Percentiles rank a stretch among this genome's conserved stretches.
phyloP scores from a whole-genome alignment of 2,797 vertebrate genomes.

The Sternarchorhynchus goeldii region DNA sequence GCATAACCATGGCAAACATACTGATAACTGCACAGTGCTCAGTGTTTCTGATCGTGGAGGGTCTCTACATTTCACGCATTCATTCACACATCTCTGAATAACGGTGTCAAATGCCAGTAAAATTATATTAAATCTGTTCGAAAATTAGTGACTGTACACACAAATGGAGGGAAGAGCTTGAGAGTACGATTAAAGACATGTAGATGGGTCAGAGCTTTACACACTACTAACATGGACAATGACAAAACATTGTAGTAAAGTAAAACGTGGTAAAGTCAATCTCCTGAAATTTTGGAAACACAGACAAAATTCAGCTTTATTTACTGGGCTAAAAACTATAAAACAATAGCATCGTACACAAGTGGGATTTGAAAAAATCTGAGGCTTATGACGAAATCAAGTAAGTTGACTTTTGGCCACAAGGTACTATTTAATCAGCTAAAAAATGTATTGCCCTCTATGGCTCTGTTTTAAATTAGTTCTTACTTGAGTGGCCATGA shows the following conservation, averaged over 20 bases:
- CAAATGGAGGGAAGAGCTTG: background rate
- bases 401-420: no score
- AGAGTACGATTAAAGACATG: background rate
- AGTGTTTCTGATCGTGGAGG: background rate
- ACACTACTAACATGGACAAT: no score
- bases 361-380: no score
- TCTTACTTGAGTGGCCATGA: no score
- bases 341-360: slow-evolving; percentile 7
- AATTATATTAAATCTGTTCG: background rate
- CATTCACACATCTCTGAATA: background rate
- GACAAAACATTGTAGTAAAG: background rate
- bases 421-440: no score
- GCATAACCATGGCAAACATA: background rate
- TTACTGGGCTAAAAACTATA: slow-evolving; percentile 12
- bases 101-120: no score
- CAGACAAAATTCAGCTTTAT: background rate
- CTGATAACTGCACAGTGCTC: slow-evolving; percentile 4
- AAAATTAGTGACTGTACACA: background rate
- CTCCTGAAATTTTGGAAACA: background rate
- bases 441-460: no score
- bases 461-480: no score
- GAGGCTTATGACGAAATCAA: no score
- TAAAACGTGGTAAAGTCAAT: background rate
- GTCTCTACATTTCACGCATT: background rate
- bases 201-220: background rate